These are phyloP conservation scores for Eudyptes chrysolophus DNA, from an alignment of 2,113 vertebrate species.

Conservation along the genomic window DNA sequence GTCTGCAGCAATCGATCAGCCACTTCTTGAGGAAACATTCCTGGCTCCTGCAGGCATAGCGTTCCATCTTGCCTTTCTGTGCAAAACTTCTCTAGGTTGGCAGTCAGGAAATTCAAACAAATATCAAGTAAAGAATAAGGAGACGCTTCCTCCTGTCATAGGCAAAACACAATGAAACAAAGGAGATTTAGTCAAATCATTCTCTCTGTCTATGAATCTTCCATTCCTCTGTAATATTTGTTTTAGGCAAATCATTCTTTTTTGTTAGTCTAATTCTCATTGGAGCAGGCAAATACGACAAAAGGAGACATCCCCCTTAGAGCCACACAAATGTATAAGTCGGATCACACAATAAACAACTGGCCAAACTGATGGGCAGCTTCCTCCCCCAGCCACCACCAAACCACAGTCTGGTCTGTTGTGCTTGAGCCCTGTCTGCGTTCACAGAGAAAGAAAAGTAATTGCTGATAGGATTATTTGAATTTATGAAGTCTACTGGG, in stretches of 20 bases:
- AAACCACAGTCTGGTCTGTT: not conserved
- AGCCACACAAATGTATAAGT: not conserved
- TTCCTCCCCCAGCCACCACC: not conserved
- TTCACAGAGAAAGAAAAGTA: not conserved
- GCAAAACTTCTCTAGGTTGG: slow-evolving; percentile 91
- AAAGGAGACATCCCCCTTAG: not conserved
- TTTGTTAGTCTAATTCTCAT: not conserved
- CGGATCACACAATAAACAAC: not conserved
- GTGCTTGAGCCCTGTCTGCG: not conserved
- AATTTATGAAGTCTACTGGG: not conserved
- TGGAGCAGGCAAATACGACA: not conserved
- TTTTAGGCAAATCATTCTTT: not conserved
- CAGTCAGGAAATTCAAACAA: slow-evolving; percentile 91
- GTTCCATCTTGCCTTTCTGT: slow-evolving; percentile 92
- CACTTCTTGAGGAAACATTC: slow-evolving; percentile 96
- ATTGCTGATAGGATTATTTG: not conserved
- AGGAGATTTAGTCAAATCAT: not conserved
- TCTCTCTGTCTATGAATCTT: not conserved
- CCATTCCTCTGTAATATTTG: not conserved
- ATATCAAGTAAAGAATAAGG: slow-evolving; percentile 91
- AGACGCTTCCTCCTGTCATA: slow-evolving; percentile 88
- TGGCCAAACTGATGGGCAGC: not conserved
- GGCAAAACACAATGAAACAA: not conserved
- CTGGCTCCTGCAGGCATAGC: slow-evolving; percentile 88
- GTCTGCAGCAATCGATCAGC: slow-evolving; percentile 94